phyloP scores from a whole-genome alignment of 2,113 vertebrate species.

The Mixornis gularis region DNA sequence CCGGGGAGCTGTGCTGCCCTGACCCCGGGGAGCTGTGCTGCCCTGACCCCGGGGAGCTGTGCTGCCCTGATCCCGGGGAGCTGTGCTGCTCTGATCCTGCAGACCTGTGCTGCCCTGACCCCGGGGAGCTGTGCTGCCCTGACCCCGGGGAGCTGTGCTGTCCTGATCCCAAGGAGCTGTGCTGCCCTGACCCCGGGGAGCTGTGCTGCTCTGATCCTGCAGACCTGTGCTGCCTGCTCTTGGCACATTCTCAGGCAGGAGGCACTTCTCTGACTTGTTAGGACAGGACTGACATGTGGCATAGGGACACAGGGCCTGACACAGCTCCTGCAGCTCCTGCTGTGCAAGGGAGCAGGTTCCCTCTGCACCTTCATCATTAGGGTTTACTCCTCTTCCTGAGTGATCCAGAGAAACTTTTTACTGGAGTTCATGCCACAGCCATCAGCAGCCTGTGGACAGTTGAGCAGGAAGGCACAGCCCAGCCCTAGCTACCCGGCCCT shows the following conservation, averaged over 20 bases:
- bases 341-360: background rate
- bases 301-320: background rate
- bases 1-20: too few relatives aligned
- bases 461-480: background rate
- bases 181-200: background rate
- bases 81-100: background rate
- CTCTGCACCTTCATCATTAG: background rate
- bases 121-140: too few relatives aligned
- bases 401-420: background rate
- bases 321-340: background rate
- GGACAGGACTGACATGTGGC: background rate
- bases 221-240: background rate
- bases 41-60: background rate
- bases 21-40: background rate
- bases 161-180: background rate
- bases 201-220: background rate
- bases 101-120: background rate
- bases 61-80: background rate
- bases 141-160: background rate
- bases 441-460: background rate
- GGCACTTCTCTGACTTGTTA: background rate
- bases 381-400: background rate
- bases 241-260: accelerated
- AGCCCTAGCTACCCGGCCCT: accelerated
- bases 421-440: background rate